phyloP scores from a whole-genome alignment of 2,797 vertebrate genomes.

The Galagoides demidoff region DNA sequence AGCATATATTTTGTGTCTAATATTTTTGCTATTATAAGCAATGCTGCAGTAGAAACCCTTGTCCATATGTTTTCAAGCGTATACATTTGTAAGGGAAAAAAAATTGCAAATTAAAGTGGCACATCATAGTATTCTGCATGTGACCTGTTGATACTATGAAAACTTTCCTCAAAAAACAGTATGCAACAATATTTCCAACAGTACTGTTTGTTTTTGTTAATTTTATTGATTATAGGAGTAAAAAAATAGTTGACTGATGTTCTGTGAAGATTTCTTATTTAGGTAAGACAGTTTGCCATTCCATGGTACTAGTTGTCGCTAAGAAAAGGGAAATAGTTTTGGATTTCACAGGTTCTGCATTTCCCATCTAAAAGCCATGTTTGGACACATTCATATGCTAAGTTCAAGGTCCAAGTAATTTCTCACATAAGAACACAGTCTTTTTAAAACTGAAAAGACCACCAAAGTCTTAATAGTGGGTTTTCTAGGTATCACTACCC shows the following conservation, averaged over 20 bases:
- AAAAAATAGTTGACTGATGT: background rate
- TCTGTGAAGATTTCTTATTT: background rate
- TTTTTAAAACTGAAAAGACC: background rate
- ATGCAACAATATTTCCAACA: background rate
- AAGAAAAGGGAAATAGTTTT: background rate
- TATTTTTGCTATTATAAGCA: background rate
- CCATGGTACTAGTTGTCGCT: background rate
- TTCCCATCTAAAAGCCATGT: constrained; percentile 21
- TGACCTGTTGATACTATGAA: background rate
- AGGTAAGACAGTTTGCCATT: background rate
- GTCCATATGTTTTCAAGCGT: background rate
- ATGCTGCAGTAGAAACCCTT: background rate
- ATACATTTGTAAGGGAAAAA: background rate
- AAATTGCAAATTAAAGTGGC: background rate
- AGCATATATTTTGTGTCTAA: background rate
- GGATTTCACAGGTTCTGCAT: background rate
- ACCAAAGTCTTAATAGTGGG: background rate
- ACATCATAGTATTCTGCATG: background rate
- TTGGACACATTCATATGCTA: background rate
- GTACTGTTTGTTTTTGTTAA: background rate
- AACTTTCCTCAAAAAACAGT: background rate
- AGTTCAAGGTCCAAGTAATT: background rate
- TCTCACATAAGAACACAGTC: background rate
- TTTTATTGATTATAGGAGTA: background rate
- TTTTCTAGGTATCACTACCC: background rate